A percentile compares a stretch with the other conserved stretches of the same genome.
These are phyloP conservation scores for Sturmia bella DNA, from an alignment of 2,888 invertebrate genomes.

Conservation along the genomic window DNA sequence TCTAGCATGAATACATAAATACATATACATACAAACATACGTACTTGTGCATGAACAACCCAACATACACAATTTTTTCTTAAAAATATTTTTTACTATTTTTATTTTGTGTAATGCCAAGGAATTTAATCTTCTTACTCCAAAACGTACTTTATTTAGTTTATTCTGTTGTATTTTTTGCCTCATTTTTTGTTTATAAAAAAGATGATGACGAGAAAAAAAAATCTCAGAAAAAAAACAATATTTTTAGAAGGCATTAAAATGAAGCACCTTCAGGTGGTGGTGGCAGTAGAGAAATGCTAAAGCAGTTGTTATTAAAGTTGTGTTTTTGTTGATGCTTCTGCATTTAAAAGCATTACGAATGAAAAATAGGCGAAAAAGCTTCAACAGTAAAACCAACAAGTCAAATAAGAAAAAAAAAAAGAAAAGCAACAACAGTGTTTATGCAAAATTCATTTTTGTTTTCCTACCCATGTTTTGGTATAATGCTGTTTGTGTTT, in stretches of 20 bases:
- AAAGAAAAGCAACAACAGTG: constrained; percentile 61
- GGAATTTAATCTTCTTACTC: constrained; percentile 66
- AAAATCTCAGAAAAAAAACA: constrained; percentile 60
- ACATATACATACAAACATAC: too few relatives aligned
- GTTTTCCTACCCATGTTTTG: constrained; percentile 5
- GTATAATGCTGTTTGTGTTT: constrained; percentile 36
- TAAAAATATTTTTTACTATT: background rate
- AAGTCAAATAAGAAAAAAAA: constrained; percentile 7
- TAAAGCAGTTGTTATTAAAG: constrained; percentile 1
- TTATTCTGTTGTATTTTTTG: constrained; percentile 31
- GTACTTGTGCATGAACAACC: too few relatives aligned
- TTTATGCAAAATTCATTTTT: constrained; percentile 65
- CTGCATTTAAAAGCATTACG: constrained; percentile 26
- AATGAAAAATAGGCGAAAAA: constrained; percentile 26
- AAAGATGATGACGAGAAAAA: constrained; percentile 54
- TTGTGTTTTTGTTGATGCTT: background rate
- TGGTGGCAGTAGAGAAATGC: background rate
- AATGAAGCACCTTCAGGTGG: background rate
- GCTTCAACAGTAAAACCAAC: constrained; percentile 7
- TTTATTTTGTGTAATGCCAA: constrained; percentile 49
- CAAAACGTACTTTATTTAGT: constrained; percentile 25
- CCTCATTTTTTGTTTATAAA: constrained; percentile 13
- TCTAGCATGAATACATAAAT: constrained; percentile 59
- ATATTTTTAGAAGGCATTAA: constrained; percentile 64
- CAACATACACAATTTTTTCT: background rate